Evolutionary conservation across 2,888 invertebrate genomes (phyloP), one percentile per base, ranked within the genome.

Genomic region (Tetragonula carbonaria): DNA sequence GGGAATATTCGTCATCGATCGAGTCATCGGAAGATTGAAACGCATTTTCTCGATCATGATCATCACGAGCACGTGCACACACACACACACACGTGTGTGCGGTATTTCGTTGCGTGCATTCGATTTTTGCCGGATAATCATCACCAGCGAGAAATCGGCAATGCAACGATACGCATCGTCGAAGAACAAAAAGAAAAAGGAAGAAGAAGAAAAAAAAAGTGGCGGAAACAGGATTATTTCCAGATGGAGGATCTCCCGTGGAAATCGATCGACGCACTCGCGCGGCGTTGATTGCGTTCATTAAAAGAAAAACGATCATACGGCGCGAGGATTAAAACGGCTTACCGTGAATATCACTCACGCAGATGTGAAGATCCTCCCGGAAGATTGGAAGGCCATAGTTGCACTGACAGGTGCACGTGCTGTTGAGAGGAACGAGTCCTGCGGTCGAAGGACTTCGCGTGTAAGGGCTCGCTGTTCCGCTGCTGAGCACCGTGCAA

Each of bases 321-420:
- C 53, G 38, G 18, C 3, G 4, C 4, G n/a, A 53, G 66, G 23
- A 81, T 67, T 73, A 59, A 67, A 68, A 13, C 21, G 70, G 50
- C 96, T 95, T 94, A 98, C 98, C 98, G 94, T 97, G 97, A 90
- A 98, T 96, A 93, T 98, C 97, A 93, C 97, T 97, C 87, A 98
- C 97, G 94, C 98, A 98, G 88, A 98, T 96, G 90, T 97, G 96
- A 87, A 97, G 95, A 94, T 98, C 98, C 94, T 98, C 98, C 85
- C 98, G 96, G 95, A 97, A 98, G 76, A 97, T 96, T 8, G 97
- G 97, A 85, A 97, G 95, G 88, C 97, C 96, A 74, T 96, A 95
- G 86, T 97, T 96, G 93, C 98, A 98, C 78, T 96, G 97, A 95
- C 98, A 98, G 55, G 96, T 96, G 95, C 98, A 98, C 57, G 95